Evolutionary conservation across 2,888 invertebrate genomes (phyloP), one percentile per base, ranked within the genome.

Genomic region (Diadegma fenestrale): DNA sequence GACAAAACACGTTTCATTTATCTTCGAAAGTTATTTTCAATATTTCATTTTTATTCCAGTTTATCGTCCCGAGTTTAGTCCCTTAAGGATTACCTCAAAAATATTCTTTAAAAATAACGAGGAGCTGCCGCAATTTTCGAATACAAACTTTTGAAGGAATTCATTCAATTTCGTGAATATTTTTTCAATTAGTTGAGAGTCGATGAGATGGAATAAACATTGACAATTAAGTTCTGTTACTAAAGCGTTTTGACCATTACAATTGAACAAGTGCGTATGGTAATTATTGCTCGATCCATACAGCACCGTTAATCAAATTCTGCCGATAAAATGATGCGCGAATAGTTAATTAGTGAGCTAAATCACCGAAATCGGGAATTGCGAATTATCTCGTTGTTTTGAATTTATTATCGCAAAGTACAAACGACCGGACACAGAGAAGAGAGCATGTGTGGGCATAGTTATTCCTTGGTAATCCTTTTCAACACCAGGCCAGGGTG

Each of bases 381-480:
- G 69, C 33, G 69, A 48, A 75, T 79, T 45, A 51, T 80, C 69
- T 69, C 75, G 63, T n/a, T 51, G 37, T 41, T 45, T 78, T 37
- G 37, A 73, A 83, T 79, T 68, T 83, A 79, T 73, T 68, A 75
- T 83, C 69, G 75, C n/a, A 1, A 41, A 63, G 48, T 48, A 48
- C 54, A 26, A 19, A 63, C 41, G n/a, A n/a, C 22, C 41, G 51
- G 45, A 3, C 12, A 19, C 3, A 64, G n/a, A 19, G 19, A 33
- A 10, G 64, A 37, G 43, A 17, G 48, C 7, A 22, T n/a, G 7
- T 33, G 51, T 66, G 66, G 43, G 51, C 22, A 58, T 68, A 37
- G 43, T 78, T 68, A 78, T 78, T 69, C 66, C 83, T 69, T 45
- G 66, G 66, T 83, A 79, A 83, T 83, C 83, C 83, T 79, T 83